These are phyloP conservation scores for Zaprionus camerounensis DNA, from an alignment of 1,140 invertebrate genomes.

Conservation along the genomic window DNA sequence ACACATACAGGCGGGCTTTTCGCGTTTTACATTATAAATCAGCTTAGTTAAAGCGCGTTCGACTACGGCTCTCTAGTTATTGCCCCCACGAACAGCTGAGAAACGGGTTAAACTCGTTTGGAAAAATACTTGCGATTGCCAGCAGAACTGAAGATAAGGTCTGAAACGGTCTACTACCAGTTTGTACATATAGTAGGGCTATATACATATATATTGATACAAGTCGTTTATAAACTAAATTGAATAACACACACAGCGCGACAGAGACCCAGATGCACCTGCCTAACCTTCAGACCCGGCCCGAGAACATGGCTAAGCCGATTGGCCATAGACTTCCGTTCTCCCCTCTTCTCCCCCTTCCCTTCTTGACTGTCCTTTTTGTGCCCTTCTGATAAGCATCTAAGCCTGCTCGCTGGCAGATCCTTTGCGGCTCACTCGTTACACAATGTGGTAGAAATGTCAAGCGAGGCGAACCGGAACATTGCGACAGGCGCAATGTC, in stretches of 20 bases:
- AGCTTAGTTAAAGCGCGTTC: constrained; percentile 46
- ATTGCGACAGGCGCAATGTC: constrained; percentile 61
- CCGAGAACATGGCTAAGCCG: constrained; percentile 33
- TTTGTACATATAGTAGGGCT: constrained; percentile 16
- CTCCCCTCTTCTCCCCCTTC: neutral
- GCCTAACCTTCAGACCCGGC: constrained; percentile 33
- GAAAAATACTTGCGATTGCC: constrained; percentile 66
- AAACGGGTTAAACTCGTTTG: constrained; percentile 78
- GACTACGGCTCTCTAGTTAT: constrained; percentile 28
- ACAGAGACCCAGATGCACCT: constrained; percentile 29
- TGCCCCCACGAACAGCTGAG: constrained; percentile 28
- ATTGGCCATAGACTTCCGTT: constrained; percentile 65
- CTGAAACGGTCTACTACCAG: constrained; percentile 37
- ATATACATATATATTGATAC: constrained; percentile 22
- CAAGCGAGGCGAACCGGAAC: constrained; percentile 45
- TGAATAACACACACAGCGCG: constrained; percentile 20
- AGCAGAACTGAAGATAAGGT: constrained; percentile 55
- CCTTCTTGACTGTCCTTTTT: neutral
- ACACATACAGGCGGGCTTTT: constrained; percentile 14
- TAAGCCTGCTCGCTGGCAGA: constrained; percentile 57
- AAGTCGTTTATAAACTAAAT: constrained; percentile 38
- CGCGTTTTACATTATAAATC: constrained; percentile 43
- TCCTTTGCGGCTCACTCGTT: constrained; percentile 45
- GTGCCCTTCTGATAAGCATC: constrained; percentile 58
- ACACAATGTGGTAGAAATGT: constrained; percentile 48